Conservation (phyloP, 37 sponge, comb jelly and placozoan genomes). For the Beroe ovata region DNA sequence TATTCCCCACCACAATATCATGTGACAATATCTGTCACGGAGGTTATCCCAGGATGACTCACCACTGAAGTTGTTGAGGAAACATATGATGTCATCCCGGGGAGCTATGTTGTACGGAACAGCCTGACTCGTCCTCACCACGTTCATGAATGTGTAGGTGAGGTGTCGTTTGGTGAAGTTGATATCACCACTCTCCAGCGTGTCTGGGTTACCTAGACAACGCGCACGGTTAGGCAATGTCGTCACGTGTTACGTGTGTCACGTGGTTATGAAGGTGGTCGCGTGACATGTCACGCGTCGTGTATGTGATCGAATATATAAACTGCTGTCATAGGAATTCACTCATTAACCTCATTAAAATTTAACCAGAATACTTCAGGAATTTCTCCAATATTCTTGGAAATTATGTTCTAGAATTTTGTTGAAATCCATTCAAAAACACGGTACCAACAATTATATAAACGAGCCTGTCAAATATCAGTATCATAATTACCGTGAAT, state of each 20-base stretch:
- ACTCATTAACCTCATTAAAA: too few relatives aligned
- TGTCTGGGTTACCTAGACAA: slow-evolving; percentile 58
- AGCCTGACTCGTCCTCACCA: slow-evolving; percentile 21
- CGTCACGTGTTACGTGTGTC: background rate
- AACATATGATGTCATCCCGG: slow-evolving; percentile 40
- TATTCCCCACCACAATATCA: too few relatives aligned
- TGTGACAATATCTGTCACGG: too few relatives aligned
- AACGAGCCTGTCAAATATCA: too few relatives aligned
- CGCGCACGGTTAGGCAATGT: background rate
- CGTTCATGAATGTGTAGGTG: slow-evolving; percentile 61
- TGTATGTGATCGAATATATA: too few relatives aligned
- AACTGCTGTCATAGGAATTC: too few relatives aligned
- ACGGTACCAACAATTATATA: too few relatives aligned
- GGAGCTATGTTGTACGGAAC: slow-evolving; percentile 58
- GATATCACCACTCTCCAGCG: slow-evolving; percentile 36
- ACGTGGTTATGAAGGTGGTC: background rate
- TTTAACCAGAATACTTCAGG: too few relatives aligned
- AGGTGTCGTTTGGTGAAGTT: slow-evolving; percentile 65
- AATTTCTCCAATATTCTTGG: too few relatives aligned
- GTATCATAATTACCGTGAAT: slow-evolving; percentile 68
- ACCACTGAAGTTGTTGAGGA: slow-evolving; percentile 59
- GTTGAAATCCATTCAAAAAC: too few relatives aligned
- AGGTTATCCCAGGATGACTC: too few relatives aligned
- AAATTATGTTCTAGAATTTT: too few relatives aligned
- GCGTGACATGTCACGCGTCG: background rate